Percentiles rank a stretch among this genome's conserved stretches.
Conservation (phyloP, 2,113 vertebrate genomes). For the Pangasianodon hypophthalmus region DNA sequence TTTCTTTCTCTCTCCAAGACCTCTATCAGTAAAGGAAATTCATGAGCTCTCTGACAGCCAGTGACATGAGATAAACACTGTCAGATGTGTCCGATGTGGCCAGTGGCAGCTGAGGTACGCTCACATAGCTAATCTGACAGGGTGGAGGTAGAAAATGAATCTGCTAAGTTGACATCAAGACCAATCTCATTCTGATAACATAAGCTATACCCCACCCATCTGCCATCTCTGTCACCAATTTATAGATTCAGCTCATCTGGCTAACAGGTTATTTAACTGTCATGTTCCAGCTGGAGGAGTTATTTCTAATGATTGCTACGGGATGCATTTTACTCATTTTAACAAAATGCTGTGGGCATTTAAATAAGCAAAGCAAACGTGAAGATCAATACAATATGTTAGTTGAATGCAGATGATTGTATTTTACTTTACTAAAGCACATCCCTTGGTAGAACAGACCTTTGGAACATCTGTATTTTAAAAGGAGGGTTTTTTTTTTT, state of each 20-base stretch:
- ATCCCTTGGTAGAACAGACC: neutral
- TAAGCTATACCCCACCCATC: conserved; percentile 11
- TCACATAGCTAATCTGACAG: conserved; percentile 58
- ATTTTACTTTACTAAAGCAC: neutral
- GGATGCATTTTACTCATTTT: conserved; percentile 10
- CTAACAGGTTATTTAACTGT: conserved; percentile 47
- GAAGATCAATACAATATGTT: neutral
- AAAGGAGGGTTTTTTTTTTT: neutral
- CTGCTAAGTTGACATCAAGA: conserved; percentile 56
- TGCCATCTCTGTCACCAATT: conserved; percentile 42
- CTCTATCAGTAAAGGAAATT: conserved; percentile 62
- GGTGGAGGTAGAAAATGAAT: conserved; percentile 54
- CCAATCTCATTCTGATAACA: conserved; percentile 56
- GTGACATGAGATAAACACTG: conserved; percentile 62
- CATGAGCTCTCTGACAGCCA: conserved; percentile 54
- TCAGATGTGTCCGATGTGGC: conserved; percentile 57
- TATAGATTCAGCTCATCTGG: conserved; percentile 32
- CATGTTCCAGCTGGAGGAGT: conserved; percentile 21
- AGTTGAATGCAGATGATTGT: neutral
- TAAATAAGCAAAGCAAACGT: neutral
- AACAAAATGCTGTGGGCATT: neutral
- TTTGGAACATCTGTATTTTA: neutral
- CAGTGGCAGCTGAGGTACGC: conserved; percentile 57
- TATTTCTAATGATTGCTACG: conserved; percentile 3
- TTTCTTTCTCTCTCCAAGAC: conserved; percentile 1